Evolutionary conservation across 2,888 invertebrate genomes (phyloP).

Genomic region (Trachelus tabidus): DNA sequence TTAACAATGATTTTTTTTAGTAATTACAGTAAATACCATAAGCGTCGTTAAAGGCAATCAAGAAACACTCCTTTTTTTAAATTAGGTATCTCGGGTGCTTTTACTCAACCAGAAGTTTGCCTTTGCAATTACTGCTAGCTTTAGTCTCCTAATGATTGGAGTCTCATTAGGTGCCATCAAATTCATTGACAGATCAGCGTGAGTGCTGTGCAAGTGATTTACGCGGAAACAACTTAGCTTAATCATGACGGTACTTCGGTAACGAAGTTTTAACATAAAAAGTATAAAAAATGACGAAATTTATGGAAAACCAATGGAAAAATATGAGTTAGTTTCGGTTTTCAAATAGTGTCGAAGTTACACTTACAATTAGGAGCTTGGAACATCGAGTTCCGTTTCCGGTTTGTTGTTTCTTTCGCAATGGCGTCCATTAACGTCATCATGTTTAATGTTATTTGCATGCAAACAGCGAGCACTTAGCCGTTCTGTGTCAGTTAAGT

Average conservation of each 20-base stretch:
- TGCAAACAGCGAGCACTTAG: neutral
- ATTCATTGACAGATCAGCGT: neutral
- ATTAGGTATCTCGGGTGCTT: neutral
- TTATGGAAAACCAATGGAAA: neutral
- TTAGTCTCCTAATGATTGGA: neutral
- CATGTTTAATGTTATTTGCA: neutral
- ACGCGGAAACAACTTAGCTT: neutral
- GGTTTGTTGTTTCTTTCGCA: neutral
- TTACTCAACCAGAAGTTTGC: neutral
- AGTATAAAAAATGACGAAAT: neutral
- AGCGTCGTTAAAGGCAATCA: neutral
- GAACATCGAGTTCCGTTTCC: neutral
- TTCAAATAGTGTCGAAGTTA: neutral
- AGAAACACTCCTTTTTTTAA: neutral
- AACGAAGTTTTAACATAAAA: neutral
- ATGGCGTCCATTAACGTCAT: neutral
- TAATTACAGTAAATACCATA: too few relatives aligned
- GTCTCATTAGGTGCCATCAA: neutral
- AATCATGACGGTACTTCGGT: neutral
- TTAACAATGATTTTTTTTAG: neutral
- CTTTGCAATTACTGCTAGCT: neutral
- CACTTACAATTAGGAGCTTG: neutral
- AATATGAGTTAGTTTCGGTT: neutral
- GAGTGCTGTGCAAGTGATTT: neutral
- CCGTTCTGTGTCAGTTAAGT: neutral